Evolutionary conservation across 2,888 invertebrate genomes (phyloP).

Genomic region (Plemyria rubiginata): DNA sequence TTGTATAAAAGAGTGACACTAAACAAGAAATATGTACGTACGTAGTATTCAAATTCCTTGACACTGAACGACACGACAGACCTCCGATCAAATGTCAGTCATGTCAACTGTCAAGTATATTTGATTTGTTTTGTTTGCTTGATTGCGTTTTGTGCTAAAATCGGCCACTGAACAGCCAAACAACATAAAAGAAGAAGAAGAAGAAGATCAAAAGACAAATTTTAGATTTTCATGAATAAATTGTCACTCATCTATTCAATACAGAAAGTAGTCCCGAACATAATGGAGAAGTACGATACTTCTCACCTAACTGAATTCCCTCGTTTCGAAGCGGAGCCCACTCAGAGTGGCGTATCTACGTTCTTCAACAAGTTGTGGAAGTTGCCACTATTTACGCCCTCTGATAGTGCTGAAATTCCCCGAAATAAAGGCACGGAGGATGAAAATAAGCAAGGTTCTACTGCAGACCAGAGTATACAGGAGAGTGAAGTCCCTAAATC

Average conservation of each 20-base stretch:
- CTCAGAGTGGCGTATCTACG: constrained; percentile 89
- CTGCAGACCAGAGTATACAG: constrained; percentile 53
- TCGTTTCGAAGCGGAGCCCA: constrained; percentile 89
- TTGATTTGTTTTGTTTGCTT: too few species aligned
- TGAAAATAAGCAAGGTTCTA: constrained; percentile 49
- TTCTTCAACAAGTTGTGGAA: constrained; percentile 91
- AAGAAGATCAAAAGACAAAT: too few species aligned
- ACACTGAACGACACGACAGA: too few species aligned
- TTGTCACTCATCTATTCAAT: not conserved
- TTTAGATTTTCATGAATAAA: too few species aligned
- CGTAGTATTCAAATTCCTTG: too few species aligned
- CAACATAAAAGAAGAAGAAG: too few species aligned
- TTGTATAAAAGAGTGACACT: too few species aligned
- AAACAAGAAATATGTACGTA: too few species aligned
- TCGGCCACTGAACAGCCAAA: too few species aligned
- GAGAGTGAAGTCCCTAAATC: constrained; percentile 63
- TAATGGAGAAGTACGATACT: constrained; percentile 77
- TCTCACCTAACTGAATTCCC: constrained; percentile 81
- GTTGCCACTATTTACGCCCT: constrained; percentile 85
- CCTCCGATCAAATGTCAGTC: too few species aligned
- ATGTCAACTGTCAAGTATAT: too few species aligned
- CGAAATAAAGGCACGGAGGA: constrained; percentile 55
- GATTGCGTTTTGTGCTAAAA: too few species aligned
- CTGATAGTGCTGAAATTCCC: constrained; percentile 57
- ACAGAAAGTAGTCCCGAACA: not conserved